phyloP scores from a whole-genome alignment of 2,113 vertebrate species.

The Eptesicus fuscus region DNA sequence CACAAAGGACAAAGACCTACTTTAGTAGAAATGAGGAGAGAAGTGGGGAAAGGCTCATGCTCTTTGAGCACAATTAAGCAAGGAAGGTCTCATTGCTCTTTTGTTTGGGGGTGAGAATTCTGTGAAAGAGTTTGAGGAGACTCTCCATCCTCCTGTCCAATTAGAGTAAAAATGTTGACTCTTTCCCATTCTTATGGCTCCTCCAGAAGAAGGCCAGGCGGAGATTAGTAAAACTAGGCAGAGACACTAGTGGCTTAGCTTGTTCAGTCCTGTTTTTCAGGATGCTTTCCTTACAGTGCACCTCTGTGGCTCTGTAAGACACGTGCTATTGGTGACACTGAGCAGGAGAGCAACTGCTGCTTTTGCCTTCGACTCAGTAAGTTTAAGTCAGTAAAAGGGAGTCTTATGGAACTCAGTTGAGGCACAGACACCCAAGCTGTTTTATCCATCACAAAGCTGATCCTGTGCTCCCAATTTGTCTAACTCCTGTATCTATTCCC shows the following conservation, averaged over 20 bases:
- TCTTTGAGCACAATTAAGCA: neutral
- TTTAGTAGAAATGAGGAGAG: neutral
- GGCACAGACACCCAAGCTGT: neutral
- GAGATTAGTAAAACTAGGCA: neutral
- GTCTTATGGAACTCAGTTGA: neutral
- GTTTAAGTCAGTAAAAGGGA: neutral
- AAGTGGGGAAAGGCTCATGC: neutral
- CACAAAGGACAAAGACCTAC: neutral
- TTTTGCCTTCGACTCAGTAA: neutral
- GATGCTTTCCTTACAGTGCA: neutral
- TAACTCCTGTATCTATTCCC: neutral
- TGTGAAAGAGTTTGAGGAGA: neutral
- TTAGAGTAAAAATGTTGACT: neutral
- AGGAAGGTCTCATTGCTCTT: neutral
- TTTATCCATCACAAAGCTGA: neutral
- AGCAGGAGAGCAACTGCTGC: neutral
- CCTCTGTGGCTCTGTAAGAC: neutral
- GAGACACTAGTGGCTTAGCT: neutral
- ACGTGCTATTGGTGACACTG: neutral
- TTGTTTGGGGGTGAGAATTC: neutral
- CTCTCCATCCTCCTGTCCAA: neutral
- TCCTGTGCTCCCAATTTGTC: neutral
- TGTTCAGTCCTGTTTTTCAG: neutral
- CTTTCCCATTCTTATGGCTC: neutral
- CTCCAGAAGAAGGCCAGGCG: neutral